Evolutionary conservation across 2,797 vertebrate species (phyloP).

Genomic region (Parauchenoglanis ngamensis): DNA sequence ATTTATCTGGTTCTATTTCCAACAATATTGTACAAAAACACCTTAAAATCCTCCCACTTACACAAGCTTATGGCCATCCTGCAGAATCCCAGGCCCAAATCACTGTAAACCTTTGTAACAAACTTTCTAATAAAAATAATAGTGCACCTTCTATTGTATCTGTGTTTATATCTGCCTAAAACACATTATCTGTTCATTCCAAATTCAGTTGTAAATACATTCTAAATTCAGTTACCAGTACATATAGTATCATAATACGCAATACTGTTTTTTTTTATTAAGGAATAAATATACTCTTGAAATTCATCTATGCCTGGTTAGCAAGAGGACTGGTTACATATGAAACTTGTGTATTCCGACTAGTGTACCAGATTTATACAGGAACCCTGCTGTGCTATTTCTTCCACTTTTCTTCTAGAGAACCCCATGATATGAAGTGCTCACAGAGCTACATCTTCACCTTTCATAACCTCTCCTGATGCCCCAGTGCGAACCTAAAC

Average conservation of each 20-base stretch:
- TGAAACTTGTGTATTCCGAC: not conserved
- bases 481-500: slow-evolving; percentile 19
- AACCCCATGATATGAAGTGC: not conserved
- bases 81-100: not conserved
- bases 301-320: not conserved
- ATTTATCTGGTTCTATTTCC: not conserved
- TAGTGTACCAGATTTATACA: not conserved
- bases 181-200: not conserved
- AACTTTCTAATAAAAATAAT: not conserved
- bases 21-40: not conserved
- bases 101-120: not conserved
- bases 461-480: slow-evolving; percentile 18
- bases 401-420: not conserved
- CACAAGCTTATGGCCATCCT: not conserved
- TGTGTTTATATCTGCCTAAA: not conserved
- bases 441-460: slow-evolving; percentile 19
- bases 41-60: not conserved
- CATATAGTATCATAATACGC: not conserved
- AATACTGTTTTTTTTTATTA: not conserved
- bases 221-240: not conserved
- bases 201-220: not conserved
- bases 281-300: not conserved
- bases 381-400: not conserved
- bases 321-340: not conserved
- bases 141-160: not conserved